phyloP scores from a whole-genome alignment of 2,113 vertebrate genomes.

The Oreochromis tanganicae region DNA sequence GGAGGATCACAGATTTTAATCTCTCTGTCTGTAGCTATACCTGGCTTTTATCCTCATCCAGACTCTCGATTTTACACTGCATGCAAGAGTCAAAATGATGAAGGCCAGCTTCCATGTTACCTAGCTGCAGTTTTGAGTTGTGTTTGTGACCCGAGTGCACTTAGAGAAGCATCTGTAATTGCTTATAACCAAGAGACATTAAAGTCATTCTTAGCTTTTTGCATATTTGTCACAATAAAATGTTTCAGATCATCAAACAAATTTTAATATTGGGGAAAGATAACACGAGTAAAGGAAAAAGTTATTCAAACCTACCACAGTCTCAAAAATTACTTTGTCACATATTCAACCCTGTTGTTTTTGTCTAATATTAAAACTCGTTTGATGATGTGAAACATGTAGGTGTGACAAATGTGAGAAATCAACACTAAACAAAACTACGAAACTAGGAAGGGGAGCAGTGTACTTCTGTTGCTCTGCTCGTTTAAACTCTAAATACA shows the following conservation, averaged over 20 bases:
- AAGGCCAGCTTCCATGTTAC: background rate
- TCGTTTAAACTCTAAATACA: background rate
- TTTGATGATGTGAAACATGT: background rate
- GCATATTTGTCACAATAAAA: background rate
- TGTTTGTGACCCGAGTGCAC: background rate
- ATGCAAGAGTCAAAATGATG: background rate
- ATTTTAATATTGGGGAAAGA: background rate
- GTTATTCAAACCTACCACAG: background rate
- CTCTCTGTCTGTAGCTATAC: background rate
- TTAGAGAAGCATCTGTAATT: background rate
- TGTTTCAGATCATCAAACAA: background rate
- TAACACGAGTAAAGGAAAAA: background rate
- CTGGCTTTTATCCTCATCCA: background rate
- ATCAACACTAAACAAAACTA: background rate
- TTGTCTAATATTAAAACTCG: background rate
- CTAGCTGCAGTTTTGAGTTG: background rate
- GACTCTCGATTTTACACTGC: background rate
- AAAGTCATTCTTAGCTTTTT: background rate
- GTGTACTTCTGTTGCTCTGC: background rate
- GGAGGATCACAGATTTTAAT: background rate
- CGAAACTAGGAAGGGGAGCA: background rate
- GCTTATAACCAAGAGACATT: background rate
- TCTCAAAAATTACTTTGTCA: background rate
- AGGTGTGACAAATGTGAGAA: background rate
- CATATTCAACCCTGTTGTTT: background rate